Evolutionary conservation across 2,888 invertebrate species (phyloP), one percentile per base, ranked within the genome.

Genomic region (Pachliopta kotzebuea): DNA sequence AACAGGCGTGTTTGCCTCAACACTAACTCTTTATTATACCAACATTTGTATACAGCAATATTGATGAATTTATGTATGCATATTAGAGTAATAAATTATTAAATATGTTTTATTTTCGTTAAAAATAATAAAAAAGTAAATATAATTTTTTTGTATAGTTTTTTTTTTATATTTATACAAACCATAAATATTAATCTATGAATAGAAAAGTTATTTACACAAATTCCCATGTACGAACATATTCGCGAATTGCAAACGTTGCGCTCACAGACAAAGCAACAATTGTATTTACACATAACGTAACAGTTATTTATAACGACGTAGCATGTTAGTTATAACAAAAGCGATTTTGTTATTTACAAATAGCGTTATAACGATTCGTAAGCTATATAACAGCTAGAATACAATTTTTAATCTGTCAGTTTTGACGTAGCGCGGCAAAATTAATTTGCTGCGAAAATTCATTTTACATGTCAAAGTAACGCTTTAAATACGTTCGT

Each of bases 321-420:
- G 37, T 62, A 56, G 56, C 56, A 2, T 0, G 3, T 50, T 37
- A 56, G 49, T 56, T 49, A 50, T 14, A 29, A 21, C 49, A 49
- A 50, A 62, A 62, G 62, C 62, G 17, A 56, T 50, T 60, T n/a
- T 26, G 7, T 31, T 62, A 62, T 62, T 37, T 62, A 56, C 56
- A 62, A 37, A 26, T 61, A 52, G 45, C 20, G 31, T 37, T 52
- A 52, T 31, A 14, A 21, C 20, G 8, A 37, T 56, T 18, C 4
- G n/a, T 2, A n/a, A 45, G 45, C 45, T 45, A 45, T n/a, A 0
- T 45, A 45, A 45, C n/a, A 18, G 45, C n/a, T 45, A 7, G 18
- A 45, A n/a, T 6, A 45, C 17, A 54, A 18, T 37, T 37, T 53
- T 60, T 21, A 21, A 55, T 31, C 29, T 21, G 37, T 53, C 42